A percentile compares a stretch with the other conserved stretches of the same genome.
Evolutionary conservation across 1,140 invertebrate genomes (phyloP).

Genomic region (Drosophila micromelanica): DNA sequence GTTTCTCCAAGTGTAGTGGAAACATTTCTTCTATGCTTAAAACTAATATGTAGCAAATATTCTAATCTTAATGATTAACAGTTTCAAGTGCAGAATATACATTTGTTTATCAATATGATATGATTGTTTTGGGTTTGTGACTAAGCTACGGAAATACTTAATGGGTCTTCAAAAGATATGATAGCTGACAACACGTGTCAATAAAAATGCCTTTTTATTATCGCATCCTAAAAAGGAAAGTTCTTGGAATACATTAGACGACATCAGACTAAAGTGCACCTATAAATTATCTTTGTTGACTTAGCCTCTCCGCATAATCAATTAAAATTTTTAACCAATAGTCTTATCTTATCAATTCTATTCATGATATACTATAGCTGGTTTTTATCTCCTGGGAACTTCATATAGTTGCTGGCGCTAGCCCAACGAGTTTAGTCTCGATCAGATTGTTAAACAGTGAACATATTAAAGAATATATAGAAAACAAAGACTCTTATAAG

Average conservation of each 20-base stretch:
- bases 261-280: background rate
- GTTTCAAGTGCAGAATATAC: background rate
- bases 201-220: conserved; percentile 12
- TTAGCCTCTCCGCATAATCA: conserved; percentile 11
- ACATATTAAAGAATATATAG: background rate
- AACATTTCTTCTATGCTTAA: background rate
- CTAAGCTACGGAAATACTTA: conserved; percentile 20
- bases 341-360: conserved; percentile 29
- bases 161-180: background rate
- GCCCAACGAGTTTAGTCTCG: conserved; percentile 4
- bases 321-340: conserved; percentile 28
- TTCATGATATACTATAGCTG: background rate
- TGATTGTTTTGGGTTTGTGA: background rate
- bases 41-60: background rate
- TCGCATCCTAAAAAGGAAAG: background rate
- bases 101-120: background rate
- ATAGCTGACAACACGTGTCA: conserved; percentile 4
- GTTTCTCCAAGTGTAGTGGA: too few relatives aligned
- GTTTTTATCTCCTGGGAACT: conserved; percentile 5
- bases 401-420: conserved; percentile 11
- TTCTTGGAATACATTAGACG: background rate
- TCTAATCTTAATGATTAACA: background rate
- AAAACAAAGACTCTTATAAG: background rate
- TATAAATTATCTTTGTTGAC: background rate
- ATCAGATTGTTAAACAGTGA: conserved; percentile 2